Percentiles rank a stretch among this genome's conserved stretches.
phyloP scores from a whole-genome alignment of 2,113 vertebrate species.

The Scopus umbretta region DNA sequence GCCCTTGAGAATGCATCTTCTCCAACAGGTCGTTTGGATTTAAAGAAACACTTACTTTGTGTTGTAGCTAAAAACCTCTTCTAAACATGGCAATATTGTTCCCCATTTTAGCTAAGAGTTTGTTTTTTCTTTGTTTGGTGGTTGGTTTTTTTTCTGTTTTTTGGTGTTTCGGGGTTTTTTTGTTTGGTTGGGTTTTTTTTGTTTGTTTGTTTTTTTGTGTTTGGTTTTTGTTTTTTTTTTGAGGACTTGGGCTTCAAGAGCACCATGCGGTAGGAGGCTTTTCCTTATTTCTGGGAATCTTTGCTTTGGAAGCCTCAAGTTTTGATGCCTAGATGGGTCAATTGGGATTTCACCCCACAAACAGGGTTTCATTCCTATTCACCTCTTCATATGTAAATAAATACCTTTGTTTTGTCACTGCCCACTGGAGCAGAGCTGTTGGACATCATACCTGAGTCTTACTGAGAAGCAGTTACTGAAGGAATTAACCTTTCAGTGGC shows the following conservation, averaged over 20 bases:
- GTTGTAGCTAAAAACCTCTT: neutral
- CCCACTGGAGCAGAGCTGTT: neutral
- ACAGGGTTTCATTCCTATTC: neutral
- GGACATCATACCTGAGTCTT: neutral
- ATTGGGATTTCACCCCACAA: neutral
- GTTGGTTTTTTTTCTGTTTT: no score
- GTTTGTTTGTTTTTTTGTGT: no score
- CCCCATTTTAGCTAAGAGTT: neutral
- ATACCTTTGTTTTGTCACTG: neutral
- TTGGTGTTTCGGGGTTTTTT: no score
- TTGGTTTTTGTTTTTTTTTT: neutral
- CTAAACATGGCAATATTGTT: neutral
- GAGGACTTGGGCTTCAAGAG: neutral
- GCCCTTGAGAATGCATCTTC: neutral
- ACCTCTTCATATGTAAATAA: neutral
- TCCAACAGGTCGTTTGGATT: neutral
- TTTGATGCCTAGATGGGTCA: neutral
- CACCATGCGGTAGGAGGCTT: rapidly evolving
- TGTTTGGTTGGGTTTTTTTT: no score
- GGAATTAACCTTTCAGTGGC: neutral
- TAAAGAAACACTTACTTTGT: neutral
- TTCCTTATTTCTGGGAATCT: neutral
- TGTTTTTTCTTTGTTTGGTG: no score
- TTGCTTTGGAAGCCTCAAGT: neutral
- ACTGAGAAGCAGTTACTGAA: neutral